These are phyloP conservation scores for Indicator maculatus DNA, from an alignment of 2,113 vertebrate species.

Conservation along the genomic window DNA sequence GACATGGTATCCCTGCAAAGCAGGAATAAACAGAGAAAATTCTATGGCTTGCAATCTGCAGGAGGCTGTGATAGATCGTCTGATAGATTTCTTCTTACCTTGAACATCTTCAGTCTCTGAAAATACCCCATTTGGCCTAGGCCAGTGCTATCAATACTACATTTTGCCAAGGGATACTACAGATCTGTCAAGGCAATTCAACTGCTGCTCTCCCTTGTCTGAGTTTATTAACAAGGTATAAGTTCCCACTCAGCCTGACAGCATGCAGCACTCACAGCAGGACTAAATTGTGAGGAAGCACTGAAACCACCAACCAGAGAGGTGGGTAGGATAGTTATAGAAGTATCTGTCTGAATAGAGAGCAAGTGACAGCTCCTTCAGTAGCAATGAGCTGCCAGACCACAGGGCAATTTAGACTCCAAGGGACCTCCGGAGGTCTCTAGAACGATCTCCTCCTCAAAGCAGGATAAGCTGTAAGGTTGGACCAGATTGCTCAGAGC, in stretches of 20 bases:
- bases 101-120: neutral
- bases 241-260: neutral
- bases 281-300: neutral
- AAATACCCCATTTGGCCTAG: neutral
- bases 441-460: neutral
- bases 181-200: neutral
- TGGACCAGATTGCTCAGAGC: neutral
- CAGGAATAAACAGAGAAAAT: neutral
- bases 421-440: neutral
- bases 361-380: neutral
- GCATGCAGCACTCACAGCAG: neutral
- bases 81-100: neutral
- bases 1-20: neutral
- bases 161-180: neutral
- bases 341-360: neutral
- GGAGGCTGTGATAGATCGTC: neutral
- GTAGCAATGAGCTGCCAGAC: neutral
- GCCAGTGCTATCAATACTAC: neutral
- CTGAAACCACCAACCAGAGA: neutral
- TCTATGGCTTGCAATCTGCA: neutral
- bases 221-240: neutral
- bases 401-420: neutral
- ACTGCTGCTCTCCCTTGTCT: neutral
- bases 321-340: neutral
- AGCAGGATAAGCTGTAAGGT: neutral